Conservation (phyloP, 1,140 invertebrate genomes). For the Cryptotermes secundus region DNA sequence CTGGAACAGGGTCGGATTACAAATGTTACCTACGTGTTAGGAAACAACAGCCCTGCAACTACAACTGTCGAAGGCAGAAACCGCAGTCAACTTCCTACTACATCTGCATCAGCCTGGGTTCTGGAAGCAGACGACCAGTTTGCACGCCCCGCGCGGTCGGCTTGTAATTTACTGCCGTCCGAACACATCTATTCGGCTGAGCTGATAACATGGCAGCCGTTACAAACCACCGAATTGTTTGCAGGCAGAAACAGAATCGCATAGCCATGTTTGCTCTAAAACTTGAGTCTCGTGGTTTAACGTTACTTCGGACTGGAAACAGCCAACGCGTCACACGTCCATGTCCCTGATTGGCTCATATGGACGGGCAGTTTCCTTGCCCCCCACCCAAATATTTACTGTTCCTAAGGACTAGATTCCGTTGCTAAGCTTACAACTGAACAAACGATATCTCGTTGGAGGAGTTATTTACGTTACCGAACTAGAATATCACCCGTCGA, state of each 20-base stretch:
- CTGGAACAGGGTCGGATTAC: too few relatives aligned
- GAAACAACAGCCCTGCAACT: too few relatives aligned
- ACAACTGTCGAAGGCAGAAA: too few relatives aligned
- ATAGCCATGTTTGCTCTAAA: not conserved
- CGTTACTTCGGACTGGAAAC: not conserved
- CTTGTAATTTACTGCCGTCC: not conserved
- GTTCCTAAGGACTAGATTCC: not conserved
- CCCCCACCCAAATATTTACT: constrained; percentile 1
- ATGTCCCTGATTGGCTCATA: not conserved
- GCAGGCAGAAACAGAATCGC: not conserved
- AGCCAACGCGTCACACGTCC: not conserved
- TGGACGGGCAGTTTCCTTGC: not conserved
- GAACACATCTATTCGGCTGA: not conserved
- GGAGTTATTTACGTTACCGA: too few relatives aligned
- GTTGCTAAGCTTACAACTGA: not conserved
- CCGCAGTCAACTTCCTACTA: too few relatives aligned
- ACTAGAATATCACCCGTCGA: too few relatives aligned
- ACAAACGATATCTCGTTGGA: not conserved
- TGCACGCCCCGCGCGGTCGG: not conserved
- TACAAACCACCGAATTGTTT: constrained; percentile 7
- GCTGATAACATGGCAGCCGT: not conserved
- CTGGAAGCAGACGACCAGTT: not conserved
- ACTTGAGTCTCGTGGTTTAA: not conserved
- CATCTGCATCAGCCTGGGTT: not conserved
- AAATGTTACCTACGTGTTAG: too few relatives aligned